Evolutionary conservation across 1,140 invertebrate genomes (phyloP), one percentile per base, ranked within the genome.

Genomic region (Trichomalopsis sarcophagae): DNA sequence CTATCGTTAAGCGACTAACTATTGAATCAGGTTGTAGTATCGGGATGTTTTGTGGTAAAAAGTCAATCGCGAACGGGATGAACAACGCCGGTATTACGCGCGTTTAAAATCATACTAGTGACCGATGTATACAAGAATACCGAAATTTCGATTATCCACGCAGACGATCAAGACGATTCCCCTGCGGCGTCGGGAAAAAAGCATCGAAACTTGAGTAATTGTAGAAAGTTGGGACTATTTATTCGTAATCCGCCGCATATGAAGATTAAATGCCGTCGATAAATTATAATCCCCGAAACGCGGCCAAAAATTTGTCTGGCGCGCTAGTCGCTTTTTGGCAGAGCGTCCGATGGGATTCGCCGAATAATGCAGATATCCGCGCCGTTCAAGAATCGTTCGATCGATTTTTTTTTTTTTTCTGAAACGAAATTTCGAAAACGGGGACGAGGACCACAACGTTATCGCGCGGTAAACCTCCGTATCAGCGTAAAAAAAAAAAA

Each of bases 231-330:
- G 23, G 27, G 23, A n/a, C 2, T 62, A 62, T 62, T 62, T 62
- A 62, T 62, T 62, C 1, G 55, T 21, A 62, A 81, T 81, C 17
- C n/a, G 11, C 10, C 33, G 33, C n/a, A 23, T 73, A n/a, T 36
- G 33, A 68, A 71, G 79, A 81, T 73, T 47, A 23, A 81, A 74
- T 23, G 50, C 14, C n/a, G 44, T 75, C 36, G n/a, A 82, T 82
- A 82, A 82, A 62, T 82, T 75, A 75, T 27, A 75, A 47, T 55
- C 81, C 50, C 55, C 14, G 36, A 75, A 62, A 74, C 17, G 36
- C 81, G 71, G 71, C 71, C 81, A 75, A 82, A 62, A 27, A 62
- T 75, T 75, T 75, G 47, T 62, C 81, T 82, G 47, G 69, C 55
- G 17, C 44, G 33, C 69, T 62, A 17, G 5, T 27, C 11, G 36